Evolutionary conservation across 2,797 vertebrate genomes (phyloP).

Genomic region (Sternotherus odoratus): DNA sequence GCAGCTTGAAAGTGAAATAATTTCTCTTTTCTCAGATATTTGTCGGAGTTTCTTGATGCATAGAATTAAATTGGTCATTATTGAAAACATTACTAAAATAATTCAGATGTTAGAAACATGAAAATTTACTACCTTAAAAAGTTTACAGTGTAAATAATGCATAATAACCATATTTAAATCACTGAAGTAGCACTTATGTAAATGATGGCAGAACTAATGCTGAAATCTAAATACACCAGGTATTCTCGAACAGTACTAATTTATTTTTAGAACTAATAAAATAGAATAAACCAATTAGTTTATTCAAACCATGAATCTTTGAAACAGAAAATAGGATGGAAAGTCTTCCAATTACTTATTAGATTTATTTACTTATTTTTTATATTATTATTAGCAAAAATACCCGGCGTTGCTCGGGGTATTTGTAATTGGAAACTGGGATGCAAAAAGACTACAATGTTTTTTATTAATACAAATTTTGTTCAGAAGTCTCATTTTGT

Average conservation of each 20-base stretch:
- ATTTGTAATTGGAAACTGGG: too few species aligned
- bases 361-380: not conserved
- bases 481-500: too few species aligned
- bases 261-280: not conserved
- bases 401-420: too few species aligned
- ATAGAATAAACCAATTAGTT: not conserved
- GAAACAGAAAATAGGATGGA: not conserved
- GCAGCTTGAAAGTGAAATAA: not conserved
- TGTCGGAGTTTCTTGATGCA: not conserved
- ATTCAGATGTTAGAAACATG: not conserved
- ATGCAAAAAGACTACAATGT: too few species aligned
- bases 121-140: too few species aligned
- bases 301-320: rapidly evolving
- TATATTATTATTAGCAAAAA: too few species aligned
- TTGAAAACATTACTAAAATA: not conserved
- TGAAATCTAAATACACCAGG: too few species aligned
- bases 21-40: not conserved
- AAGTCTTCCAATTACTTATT: not conserved
- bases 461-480: too few species aligned
- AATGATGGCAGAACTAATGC: too few species aligned
- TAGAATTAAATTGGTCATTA: not conserved
- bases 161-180: too few species aligned
- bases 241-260: not conserved
- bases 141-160: too few species aligned
- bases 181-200: too few species aligned